A percentile compares a stretch with the other conserved stretches of the same genome.
Evolutionary conservation across 2,797 vertebrate genomes (phyloP).

Genomic region (Sebastes oblongus): DNA sequence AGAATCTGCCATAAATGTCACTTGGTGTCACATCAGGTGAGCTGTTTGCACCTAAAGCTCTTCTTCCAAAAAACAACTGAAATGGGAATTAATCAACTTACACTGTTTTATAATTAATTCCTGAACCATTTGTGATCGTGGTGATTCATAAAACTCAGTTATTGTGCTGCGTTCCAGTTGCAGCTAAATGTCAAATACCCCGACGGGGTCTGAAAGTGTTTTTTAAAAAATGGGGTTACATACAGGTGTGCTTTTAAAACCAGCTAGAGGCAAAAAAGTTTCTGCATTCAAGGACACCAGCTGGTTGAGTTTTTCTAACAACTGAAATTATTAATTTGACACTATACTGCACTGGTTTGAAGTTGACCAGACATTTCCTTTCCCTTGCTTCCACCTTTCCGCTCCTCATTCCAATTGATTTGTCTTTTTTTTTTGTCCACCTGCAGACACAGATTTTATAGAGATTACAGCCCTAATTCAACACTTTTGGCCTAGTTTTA

Average conservation of each 20-base stretch:
- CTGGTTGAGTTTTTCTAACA: background rate
- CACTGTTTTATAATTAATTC: background rate
- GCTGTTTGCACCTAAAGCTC: background rate
- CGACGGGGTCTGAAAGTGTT: background rate
- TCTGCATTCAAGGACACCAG: background rate
- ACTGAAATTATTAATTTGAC: background rate
- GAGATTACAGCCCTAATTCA: background rate
- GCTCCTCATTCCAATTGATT: background rate
- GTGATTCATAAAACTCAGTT: background rate
- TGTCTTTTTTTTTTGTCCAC: background rate
- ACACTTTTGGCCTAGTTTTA: background rate
- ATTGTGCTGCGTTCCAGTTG: background rate
- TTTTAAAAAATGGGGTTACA: background rate
- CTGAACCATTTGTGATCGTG: background rate
- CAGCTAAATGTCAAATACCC: background rate
- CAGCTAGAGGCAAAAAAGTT: background rate
- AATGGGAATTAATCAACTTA: background rate
- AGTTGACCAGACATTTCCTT: background rate
- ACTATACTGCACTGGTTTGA: background rate
- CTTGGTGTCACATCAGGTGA: background rate
- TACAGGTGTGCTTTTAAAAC: background rate
- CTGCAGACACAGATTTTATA: background rate
- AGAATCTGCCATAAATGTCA: background rate
- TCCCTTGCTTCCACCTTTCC: background rate
- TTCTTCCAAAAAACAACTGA: background rate